These are phyloP conservation scores for Neodiprion lecontei DNA, from an alignment of 1,140 invertebrate species.

Conservation along the genomic window DNA sequence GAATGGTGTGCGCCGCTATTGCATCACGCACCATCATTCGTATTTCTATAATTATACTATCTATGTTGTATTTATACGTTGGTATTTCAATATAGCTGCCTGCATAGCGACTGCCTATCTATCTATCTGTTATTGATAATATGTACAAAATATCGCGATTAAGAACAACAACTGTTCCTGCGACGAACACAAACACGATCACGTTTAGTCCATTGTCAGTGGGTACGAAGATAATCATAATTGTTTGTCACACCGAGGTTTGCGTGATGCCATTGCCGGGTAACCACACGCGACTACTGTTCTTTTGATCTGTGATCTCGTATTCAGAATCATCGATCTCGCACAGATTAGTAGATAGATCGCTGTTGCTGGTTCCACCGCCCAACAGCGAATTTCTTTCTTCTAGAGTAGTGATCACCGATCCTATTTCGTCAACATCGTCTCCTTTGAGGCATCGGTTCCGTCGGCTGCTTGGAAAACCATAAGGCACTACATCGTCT, in stretches of 20 bases:
- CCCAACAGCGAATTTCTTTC: constrained; percentile 78
- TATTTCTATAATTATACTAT: not conserved
- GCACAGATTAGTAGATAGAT: constrained; percentile 86
- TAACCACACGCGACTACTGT: constrained; percentile 58
- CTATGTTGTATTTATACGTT: not conserved
- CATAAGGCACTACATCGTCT: constrained; percentile 71
- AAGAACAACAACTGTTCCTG: constrained; percentile 37
- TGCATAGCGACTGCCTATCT: constrained; percentile 42
- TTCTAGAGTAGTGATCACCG: constrained; percentile 67
- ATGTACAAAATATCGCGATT: constrained; percentile 51
- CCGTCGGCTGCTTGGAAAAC: constrained; percentile 70
- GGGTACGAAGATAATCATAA: not conserved
- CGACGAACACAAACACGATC: constrained; percentile 37
- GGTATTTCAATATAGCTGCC: constrained; percentile 35
- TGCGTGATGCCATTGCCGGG: constrained; percentile 63
- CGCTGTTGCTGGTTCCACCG: constrained; percentile 78
- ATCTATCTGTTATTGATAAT: constrained; percentile 22
- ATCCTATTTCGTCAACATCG: constrained; percentile 63
- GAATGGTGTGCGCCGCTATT: not conserved
- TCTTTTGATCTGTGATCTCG: constrained; percentile 66
- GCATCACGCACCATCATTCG: not conserved
- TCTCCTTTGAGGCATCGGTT: constrained; percentile 59
- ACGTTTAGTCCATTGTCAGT: constrained; percentile 26
- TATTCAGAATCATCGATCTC: constrained; percentile 93
- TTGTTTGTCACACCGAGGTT: constrained; percentile 65